Conservation (phyloP, 1,140 invertebrate genomes). For the Trichomalopsis sarcophagae region DNA sequence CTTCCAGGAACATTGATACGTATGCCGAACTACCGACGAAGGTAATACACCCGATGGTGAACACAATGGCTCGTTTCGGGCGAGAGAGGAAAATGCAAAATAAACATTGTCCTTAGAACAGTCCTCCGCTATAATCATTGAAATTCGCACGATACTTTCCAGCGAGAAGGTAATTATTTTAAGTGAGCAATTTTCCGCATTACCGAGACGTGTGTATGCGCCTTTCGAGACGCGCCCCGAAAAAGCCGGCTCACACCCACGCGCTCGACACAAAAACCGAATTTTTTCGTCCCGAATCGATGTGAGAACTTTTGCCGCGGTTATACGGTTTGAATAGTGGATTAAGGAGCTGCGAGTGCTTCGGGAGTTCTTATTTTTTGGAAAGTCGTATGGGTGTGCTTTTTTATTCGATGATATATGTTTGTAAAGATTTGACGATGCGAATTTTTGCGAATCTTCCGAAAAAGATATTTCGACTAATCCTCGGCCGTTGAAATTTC, state of each 20-base stretch:
- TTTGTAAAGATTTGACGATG: no score
- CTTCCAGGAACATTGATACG: not conserved
- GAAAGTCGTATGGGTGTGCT: not conserved
- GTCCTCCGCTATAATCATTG: slow-evolving; percentile 17
- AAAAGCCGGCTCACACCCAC: slow-evolving; percentile 34
- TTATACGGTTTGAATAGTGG: not conserved
- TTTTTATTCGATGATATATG: no score
- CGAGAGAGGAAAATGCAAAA: slow-evolving; percentile 31
- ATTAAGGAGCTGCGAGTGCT: not conserved
- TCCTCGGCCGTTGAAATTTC: no score
- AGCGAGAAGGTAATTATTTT: slow-evolving; percentile 40
- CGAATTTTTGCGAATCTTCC: no score
- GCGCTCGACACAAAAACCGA: not conserved
- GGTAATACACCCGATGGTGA: not conserved
- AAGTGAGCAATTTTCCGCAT: slow-evolving; percentile 48
- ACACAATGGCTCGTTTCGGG: slow-evolving; percentile 36
- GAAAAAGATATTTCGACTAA: no score
- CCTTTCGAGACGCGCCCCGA: slow-evolving; percentile 36
- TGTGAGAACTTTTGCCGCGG: not conserved
- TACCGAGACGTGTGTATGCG: slow-evolving; percentile 1
- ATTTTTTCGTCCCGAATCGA: not conserved
- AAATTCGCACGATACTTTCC: slow-evolving; percentile 38
- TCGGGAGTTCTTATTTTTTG: not conserved
- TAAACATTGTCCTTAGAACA: slow-evolving; percentile 17
- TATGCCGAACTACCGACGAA: not conserved